Evolutionary conservation across 2,888 invertebrate genomes (phyloP).

Genomic region (Caenorhabditis afra): DNA sequence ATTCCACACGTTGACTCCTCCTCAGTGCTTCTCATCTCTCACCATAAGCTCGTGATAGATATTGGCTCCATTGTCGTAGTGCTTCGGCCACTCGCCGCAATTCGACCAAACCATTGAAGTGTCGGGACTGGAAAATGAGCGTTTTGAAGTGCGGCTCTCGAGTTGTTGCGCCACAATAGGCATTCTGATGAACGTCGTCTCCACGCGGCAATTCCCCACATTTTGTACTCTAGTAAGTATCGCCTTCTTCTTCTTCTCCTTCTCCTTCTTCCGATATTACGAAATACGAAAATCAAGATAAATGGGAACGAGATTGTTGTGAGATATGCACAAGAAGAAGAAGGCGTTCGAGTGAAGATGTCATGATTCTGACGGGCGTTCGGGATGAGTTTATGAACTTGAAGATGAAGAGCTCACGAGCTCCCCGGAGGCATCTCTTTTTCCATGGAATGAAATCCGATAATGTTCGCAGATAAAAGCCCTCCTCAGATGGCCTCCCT

Average conservation of each 20-base stretch:
- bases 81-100: slow-evolving; percentile 49
- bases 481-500: neutral
- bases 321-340: slow-evolving; percentile 10
- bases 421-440: slow-evolving; percentile 34
- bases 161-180: slow-evolving; percentile 50
- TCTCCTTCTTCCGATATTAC: neutral
- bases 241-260: slow-evolving; percentile 28
- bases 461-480: neutral
- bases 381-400: slow-evolving; percentile 48
- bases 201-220: slow-evolving; percentile 22
- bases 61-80: slow-evolving; percentile 51
- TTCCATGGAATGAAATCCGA: slow-evolving; percentile 31
- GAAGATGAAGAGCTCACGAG: neutral
- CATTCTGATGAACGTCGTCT: slow-evolving; percentile 54
- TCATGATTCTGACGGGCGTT: slow-evolving; percentile 32
- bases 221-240: slow-evolving; percentile 22
- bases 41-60: slow-evolving; percentile 68
- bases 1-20: neutral
- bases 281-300: slow-evolving; percentile 50
- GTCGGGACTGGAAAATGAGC: slow-evolving; percentile 59
- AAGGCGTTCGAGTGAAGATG: slow-evolving; percentile 8
- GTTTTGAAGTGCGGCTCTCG: slow-evolving; percentile 44
- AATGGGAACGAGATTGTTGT: slow-evolving; percentile 25
- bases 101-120: slow-evolving; percentile 64
- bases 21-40: neutral